phyloP scores from a whole-genome alignment of 1,140 invertebrate species.

The Araneus ventricosus region DNA sequence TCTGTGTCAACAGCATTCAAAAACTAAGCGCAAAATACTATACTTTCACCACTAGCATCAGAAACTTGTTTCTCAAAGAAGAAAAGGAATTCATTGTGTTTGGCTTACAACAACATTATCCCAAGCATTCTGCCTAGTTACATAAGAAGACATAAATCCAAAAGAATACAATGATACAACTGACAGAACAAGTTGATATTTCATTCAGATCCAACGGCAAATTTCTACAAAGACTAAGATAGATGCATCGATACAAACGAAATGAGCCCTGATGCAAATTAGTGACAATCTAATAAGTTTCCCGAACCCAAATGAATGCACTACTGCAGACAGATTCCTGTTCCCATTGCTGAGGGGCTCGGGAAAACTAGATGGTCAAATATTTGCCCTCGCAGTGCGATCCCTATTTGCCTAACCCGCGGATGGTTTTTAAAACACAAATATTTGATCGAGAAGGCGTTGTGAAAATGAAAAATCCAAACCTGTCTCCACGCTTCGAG shows the following conservation, averaged over 20 bases:
- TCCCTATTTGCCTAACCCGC: slow-evolving; percentile 39
- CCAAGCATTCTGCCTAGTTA: too few species aligned
- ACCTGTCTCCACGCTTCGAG: not conserved
- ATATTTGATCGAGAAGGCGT: slow-evolving; percentile 59
- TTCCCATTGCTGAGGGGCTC: not conserved
- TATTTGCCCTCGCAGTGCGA: slow-evolving; percentile 28
- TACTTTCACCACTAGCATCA: too few species aligned
- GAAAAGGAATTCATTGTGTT: too few species aligned
- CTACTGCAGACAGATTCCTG: not conserved
- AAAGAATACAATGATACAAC: not conserved
- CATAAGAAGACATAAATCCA: not conserved
- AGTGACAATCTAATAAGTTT: slow-evolving; percentile 23
- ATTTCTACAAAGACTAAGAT: not conserved
- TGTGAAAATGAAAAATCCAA: slow-evolving; percentile 49
- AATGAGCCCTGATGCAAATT: slow-evolving; percentile 40
- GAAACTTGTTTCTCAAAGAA: too few species aligned
- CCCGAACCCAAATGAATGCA: not conserved
- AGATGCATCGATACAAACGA: not conserved
- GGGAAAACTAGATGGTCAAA: slow-evolving; percentile 25
- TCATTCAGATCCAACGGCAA: not conserved
- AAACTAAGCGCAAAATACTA: too few species aligned
- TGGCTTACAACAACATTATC: too few species aligned
- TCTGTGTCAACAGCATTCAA: too few species aligned
- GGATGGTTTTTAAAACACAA: slow-evolving; percentile 70
- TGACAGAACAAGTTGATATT: not conserved